Percentiles rank a stretch among this genome's conserved stretches.
Conservation (phyloP, 2,888 invertebrate genomes). For the Agrochola lota region DNA sequence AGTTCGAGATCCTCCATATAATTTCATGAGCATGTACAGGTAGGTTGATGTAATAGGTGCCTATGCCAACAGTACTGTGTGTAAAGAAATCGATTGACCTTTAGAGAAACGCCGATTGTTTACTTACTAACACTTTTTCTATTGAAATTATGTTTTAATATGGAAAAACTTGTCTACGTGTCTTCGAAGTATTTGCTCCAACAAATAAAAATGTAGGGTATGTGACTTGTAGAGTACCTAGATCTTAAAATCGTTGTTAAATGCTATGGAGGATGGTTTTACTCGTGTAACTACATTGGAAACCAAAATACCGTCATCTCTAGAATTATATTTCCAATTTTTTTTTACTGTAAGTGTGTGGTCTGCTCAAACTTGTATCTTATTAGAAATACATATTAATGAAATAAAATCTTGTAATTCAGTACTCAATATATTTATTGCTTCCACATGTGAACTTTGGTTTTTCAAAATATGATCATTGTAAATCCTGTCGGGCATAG, state of each 20-base stretch:
- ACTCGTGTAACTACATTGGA: constrained; percentile 13
- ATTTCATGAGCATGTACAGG: constrained; percentile 29
- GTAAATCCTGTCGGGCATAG: too few relatives aligned
- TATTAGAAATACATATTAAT: background rate
- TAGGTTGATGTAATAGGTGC: constrained; percentile 53
- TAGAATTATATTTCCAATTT: constrained; percentile 32
- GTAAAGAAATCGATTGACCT: constrained; percentile 69
- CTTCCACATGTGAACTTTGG: too few relatives aligned
- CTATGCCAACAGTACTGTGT: constrained; percentile 41
- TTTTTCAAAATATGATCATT: too few relatives aligned
- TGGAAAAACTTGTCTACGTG: constrained; percentile 54
- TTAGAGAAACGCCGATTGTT: constrained; percentile 66
- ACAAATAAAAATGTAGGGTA: constrained; percentile 40
- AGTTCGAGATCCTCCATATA: constrained; percentile 43
- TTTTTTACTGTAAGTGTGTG: background rate
- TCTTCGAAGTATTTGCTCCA: constrained; percentile 35
- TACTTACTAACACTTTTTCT: constrained; percentile 52
- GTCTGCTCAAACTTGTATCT: constrained; percentile 6
- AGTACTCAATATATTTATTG: too few relatives aligned
- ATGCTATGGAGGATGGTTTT: background rate
- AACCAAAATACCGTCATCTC: constrained; percentile 55
- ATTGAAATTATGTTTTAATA: constrained; percentile 30
- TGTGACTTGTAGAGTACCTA: constrained; percentile 25
- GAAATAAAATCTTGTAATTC: background rate
- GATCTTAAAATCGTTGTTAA: constrained; percentile 6